These are phyloP conservation scores for Melolontha melolontha DNA, from an alignment of 2,888 invertebrate species.

Conservation along the genomic window DNA sequence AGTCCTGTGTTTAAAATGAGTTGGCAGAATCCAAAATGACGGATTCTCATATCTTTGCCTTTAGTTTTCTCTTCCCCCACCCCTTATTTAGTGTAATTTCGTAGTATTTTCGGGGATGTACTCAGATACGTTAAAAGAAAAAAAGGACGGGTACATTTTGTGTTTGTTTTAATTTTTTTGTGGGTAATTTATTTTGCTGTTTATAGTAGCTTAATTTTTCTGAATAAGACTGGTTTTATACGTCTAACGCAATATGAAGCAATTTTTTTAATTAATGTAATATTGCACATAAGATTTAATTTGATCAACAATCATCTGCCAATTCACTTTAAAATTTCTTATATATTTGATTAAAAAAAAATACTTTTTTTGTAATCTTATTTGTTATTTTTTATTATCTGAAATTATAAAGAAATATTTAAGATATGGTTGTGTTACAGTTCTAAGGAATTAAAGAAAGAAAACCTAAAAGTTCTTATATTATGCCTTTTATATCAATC, in stretches of 20 bases:
- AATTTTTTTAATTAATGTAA: slow-evolving; percentile 32
- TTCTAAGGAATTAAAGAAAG: slow-evolving; percentile 43
- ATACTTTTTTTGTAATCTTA: slow-evolving; percentile 39
- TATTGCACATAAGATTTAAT: slow-evolving; percentile 20
- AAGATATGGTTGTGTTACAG: slow-evolving; percentile 46
- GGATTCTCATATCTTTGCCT: slow-evolving; percentile 19
- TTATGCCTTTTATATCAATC: slow-evolving; percentile 30
- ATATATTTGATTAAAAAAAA: slow-evolving; percentile 18
- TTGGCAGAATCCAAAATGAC: slow-evolving; percentile 39
- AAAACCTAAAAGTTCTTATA: slow-evolving; percentile 15
- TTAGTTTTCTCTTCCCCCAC: slow-evolving; percentile 4
- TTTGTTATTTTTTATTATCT: slow-evolving; percentile 43
- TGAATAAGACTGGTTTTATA: slow-evolving; percentile 44
- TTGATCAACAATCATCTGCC: slow-evolving; percentile 34
- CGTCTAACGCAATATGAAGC: slow-evolving; percentile 28
- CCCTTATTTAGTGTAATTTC: too few relatives aligned
- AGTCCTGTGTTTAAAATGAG: slow-evolving; percentile 44
- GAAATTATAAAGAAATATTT: slow-evolving; percentile 44
- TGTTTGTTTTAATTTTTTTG: slow-evolving; percentile 17
- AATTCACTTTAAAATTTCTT: slow-evolving; percentile 43
- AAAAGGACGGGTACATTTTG: slow-evolving; percentile 10
- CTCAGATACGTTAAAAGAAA: too few relatives aligned
- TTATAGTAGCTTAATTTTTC: slow-evolving; percentile 26
- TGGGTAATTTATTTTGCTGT: slow-evolving; percentile 23
- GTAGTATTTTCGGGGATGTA: slow-evolving; percentile 3